phyloP scores from a whole-genome alignment of 1,140 invertebrate genomes.

The Lepidurus apus region DNA sequence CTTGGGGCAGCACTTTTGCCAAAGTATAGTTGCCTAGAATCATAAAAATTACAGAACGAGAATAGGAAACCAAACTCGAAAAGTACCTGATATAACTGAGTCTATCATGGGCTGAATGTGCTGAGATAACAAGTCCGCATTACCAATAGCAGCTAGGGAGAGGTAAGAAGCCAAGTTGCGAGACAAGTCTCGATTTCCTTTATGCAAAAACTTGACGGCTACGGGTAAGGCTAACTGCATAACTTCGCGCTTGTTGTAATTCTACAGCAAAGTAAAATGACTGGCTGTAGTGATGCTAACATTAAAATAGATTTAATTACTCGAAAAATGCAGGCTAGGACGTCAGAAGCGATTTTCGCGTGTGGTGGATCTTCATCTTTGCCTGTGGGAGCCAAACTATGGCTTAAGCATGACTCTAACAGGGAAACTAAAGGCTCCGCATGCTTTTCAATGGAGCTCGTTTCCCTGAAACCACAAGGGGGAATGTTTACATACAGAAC shows the following conservation, averaged over 20 bases:
- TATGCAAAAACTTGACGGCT: slow-evolving; percentile 83
- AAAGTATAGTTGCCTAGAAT: slow-evolving; percentile 72
- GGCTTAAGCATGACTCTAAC: slow-evolving; percentile 77
- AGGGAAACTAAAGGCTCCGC: slow-evolving; percentile 72
- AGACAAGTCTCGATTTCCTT: slow-evolving; percentile 80
- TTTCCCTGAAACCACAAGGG: slow-evolving; percentile 59
- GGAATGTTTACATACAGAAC: slow-evolving; percentile 29
- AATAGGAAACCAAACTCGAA: background rate
- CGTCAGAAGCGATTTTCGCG: slow-evolving; percentile 89
- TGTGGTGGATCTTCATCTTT: slow-evolving; percentile 83
- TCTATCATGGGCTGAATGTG: slow-evolving; percentile 85
- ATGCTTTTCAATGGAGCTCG: slow-evolving; percentile 77
- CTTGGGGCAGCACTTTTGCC: slow-evolving; percentile 75
- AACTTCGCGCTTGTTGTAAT: slow-evolving; percentile 78
- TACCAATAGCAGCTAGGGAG: slow-evolving; percentile 85
- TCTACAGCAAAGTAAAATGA: slow-evolving; percentile 50
- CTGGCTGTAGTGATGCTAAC: slow-evolving; percentile 1
- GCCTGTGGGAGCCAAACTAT: slow-evolving; percentile 73
- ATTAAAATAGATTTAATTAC: slow-evolving; percentile 51
- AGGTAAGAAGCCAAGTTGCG: slow-evolving; percentile 85
- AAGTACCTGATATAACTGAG: slow-evolving; percentile 72
- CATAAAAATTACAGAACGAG: background rate
- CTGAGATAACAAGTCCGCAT: slow-evolving; percentile 72
- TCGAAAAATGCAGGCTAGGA: slow-evolving; percentile 88
- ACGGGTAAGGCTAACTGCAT: slow-evolving; percentile 84